These are phyloP conservation scores for Coleophora flavipennella DNA, from an alignment of 2,888 invertebrate species.

Conservation along the genomic window DNA sequence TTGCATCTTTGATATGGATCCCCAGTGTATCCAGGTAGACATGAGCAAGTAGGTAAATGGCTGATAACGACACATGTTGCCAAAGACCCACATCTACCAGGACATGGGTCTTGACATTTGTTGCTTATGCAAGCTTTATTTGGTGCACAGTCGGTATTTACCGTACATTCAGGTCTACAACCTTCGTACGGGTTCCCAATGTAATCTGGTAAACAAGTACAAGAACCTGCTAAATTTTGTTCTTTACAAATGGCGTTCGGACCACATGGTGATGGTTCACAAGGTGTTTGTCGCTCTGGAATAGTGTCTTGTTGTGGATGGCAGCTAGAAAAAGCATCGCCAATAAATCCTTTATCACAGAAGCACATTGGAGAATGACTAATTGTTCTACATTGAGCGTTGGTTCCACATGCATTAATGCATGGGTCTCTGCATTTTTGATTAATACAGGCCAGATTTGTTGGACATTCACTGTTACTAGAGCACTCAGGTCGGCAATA, in stretches of 20 bases:
- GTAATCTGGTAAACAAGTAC: constrained; percentile 80
- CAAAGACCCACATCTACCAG: constrained; percentile 81
- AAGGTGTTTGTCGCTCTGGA: constrained; percentile 65
- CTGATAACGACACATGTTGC: constrained; percentile 81
- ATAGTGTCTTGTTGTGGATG: constrained; percentile 46
- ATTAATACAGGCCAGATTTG: constrained; percentile 76
- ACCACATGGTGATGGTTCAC: constrained; percentile 76
- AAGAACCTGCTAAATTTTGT: constrained; percentile 74
- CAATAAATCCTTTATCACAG: constrained; percentile 76
- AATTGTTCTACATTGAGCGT: constrained; percentile 79
- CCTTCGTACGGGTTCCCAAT: constrained; percentile 86
- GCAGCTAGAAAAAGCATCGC: constrained; percentile 79
- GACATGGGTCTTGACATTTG: constrained; percentile 85
- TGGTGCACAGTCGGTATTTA: constrained; percentile 81
- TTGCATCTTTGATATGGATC: constrained; percentile 80
- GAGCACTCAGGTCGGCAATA: constrained; percentile 83
- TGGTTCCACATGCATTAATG: constrained; percentile 78
- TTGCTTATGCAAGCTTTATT: constrained; percentile 80
- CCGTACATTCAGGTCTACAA: constrained; percentile 81
- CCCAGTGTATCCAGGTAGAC: constrained; percentile 78
- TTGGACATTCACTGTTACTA: constrained; percentile 78
- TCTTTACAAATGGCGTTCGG: constrained; percentile 76
- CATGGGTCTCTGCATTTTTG: constrained; percentile 80
- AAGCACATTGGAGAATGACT: constrained; percentile 84
- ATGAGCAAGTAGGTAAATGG: constrained; percentile 79